Percentiles rank a stretch among this genome's conserved stretches.
Evolutionary conservation across 2,888 invertebrate genomes (phyloP).

Genomic region (Lasiommata megera): DNA sequence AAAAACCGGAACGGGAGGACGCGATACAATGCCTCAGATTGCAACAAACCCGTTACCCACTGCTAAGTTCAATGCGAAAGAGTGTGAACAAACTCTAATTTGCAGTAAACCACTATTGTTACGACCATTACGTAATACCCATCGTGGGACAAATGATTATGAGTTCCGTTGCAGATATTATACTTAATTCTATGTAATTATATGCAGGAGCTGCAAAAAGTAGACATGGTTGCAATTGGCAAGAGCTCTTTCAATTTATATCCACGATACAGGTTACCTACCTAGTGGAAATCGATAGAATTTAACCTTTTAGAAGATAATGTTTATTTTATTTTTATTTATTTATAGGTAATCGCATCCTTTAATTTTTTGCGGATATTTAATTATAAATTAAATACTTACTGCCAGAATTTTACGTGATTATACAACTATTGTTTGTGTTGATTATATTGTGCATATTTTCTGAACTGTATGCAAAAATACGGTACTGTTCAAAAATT

Average conservation of each 20-base stretch:
- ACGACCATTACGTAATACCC: conserved; percentile 20
- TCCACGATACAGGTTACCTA: too few species aligned
- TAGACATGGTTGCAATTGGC: background rate
- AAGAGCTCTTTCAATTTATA: conserved; percentile 3
- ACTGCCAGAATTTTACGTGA: too few species aligned
- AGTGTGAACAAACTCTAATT: conserved; percentile 65
- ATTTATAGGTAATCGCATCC: too few species aligned
- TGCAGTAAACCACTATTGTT: conserved; percentile 44
- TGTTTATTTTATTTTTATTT: too few species aligned
- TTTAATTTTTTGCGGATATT: too few species aligned
- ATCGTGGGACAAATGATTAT: conserved; percentile 24
- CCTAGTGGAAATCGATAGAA: too few species aligned
- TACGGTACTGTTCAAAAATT: too few species aligned
- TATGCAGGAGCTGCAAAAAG: background rate
- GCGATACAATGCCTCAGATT: conserved; percentile 17
- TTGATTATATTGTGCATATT: too few species aligned
- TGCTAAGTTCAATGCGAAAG: conserved; percentile 52
- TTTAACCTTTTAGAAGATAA: too few species aligned
- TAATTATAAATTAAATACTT: too few species aligned
- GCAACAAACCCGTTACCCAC: conserved; percentile 50
- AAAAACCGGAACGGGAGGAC: conserved; percentile 22
- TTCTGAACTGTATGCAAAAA: too few species aligned
- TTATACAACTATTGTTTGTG: too few species aligned
- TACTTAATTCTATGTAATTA: conserved; percentile 2
- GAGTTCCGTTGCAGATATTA: conserved; percentile 19